phyloP scores from a whole-genome alignment of 1,140 invertebrate genomes.

The Schmidtea mediterranea region DNA sequence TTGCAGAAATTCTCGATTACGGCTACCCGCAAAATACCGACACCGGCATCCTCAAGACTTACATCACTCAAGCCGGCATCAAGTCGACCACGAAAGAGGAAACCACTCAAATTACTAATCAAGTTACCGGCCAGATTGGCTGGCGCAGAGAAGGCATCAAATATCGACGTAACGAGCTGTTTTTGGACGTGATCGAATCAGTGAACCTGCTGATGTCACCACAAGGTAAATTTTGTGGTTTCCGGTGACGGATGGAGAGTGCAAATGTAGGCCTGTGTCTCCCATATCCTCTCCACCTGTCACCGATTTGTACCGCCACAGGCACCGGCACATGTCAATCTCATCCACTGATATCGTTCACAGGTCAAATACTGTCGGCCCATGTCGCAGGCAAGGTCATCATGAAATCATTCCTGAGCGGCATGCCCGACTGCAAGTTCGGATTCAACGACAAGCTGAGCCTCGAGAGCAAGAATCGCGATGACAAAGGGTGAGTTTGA shows the following conservation, averaged over 20 bases:
- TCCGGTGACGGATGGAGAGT: too few relatives aligned
- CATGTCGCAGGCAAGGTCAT: slow-evolving; percentile 97
- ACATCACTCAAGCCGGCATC: slow-evolving; percentile 95
- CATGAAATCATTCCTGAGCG: slow-evolving; percentile 96
- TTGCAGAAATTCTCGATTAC: slow-evolving; percentile 87
- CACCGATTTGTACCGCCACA: too few relatives aligned
- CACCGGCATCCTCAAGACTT: slow-evolving; percentile 90
- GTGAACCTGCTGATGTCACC: slow-evolving; percentile 85
- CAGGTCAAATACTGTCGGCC: slow-evolving; percentile 83
- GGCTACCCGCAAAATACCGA: slow-evolving; percentile 99
- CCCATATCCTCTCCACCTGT: too few relatives aligned
- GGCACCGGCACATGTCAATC: too few relatives aligned
- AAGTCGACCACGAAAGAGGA: slow-evolving; percentile 96
- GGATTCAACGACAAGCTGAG: slow-evolving; percentile 98
- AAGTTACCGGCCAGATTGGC: slow-evolving; percentile 89
- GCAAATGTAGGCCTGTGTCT: too few relatives aligned
- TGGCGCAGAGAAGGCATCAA: slow-evolving; percentile 98
- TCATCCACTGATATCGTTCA: neutral
- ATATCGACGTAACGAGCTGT: slow-evolving; percentile 87
- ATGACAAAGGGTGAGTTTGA: slow-evolving; percentile 47
- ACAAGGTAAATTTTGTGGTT: too few relatives aligned
- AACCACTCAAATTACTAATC: slow-evolving; percentile 73
- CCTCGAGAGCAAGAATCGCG: slow-evolving; percentile 74
- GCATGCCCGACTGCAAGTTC: slow-evolving; percentile 99
- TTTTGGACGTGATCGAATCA: slow-evolving; percentile 93